Conservation (phyloP, 1,140 invertebrate species). For the Aphelenchoides avenae region DNA sequence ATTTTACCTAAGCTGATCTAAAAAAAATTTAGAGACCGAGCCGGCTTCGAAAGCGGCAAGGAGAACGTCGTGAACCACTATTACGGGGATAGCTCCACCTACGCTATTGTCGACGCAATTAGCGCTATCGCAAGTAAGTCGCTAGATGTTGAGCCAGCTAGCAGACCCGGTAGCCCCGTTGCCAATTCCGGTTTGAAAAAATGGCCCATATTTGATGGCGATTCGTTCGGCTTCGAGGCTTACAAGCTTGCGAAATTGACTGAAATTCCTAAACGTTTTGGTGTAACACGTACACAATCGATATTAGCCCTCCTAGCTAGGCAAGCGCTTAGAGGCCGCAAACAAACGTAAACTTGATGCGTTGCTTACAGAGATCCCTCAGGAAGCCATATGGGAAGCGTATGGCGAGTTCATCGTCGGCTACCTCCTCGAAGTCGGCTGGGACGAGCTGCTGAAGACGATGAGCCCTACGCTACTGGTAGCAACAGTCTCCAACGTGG, state of each 20-base stretch:
- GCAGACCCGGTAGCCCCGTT: too few relatives aligned
- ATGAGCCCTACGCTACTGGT: conserved; percentile 55
- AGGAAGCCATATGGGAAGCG: conserved; percentile 51
- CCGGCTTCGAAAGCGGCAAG: conserved; percentile 52
- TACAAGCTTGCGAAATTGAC: background rate
- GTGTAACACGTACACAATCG: too few relatives aligned
- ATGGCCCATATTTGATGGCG: too few relatives aligned
- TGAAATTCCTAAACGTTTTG: conserved; percentile 5
- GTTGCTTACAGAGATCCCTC: conserved; percentile 29
- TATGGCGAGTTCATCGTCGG: conserved; percentile 50
- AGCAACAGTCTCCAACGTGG: too few relatives aligned
- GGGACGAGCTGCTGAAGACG: conserved; percentile 50
- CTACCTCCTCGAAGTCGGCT: conserved; percentile 51
- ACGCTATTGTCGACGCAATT: conserved; percentile 44
- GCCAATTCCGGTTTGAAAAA: too few relatives aligned
- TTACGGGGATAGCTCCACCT: conserved; percentile 49
- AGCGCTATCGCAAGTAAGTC: conserved; percentile 26
- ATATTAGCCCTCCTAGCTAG: too few relatives aligned
- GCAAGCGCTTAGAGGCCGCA: too few relatives aligned
- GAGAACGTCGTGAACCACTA: conserved; percentile 48
- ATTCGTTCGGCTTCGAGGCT: too few relatives aligned
- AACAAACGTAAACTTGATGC: too few relatives aligned
- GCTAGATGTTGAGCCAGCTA: too few relatives aligned
- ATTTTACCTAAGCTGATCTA: conserved; percentile 6
- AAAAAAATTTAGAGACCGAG: too few relatives aligned